Base-by-base conservation (phyloP, 2,888 invertebrate genomes). In the Sarcophaga caerulescens region DNA sequence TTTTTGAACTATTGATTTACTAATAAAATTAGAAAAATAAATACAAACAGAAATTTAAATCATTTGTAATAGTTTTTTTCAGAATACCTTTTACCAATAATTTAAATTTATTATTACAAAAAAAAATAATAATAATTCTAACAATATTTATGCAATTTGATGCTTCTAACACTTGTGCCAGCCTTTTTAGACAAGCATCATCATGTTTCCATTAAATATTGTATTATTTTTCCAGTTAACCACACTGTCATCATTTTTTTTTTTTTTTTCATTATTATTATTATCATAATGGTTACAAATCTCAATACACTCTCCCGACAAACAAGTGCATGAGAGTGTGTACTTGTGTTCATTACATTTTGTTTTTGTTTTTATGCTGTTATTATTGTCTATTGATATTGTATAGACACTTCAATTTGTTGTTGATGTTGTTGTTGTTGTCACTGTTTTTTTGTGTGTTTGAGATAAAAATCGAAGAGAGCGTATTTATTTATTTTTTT, bases 321-420 rank as follows among this genome's bases (percentile, higher is more conserved):
- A 14, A 52, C n/a, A 57, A 21, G 68, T 25, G 3, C 44, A 59
- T 14, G n/a, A 19, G 14, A 17, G 44, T 52, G 45, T 25, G 23
- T 47, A 45, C 11, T 19, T 23, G 45, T 69, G 6, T 52, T 69
- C 14, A 14, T 25, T 66, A 17, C 1, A 44, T 12, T 35, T 35
- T 68, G 45, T 66, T 44, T 66, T 66, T 44, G 17, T 44, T 69
- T 69, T 47, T n/a, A 62, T 73, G 70, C 25, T 65, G 14, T n/a
- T 60, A 21, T 65, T 62, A 25, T 60, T 81, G 44, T 69, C 70
- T 69, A 75, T 75, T 75, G 74, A 52, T 78, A 47, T 17, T 52
- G 25, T 52, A 52, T 70, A 52, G 78, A 78, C 35, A 35, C 23
- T 47, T 52, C 25, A 75, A 19, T 80, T 65, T 65, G n/a, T 79